Evolutionary conservation across 2,888 invertebrate species (phyloP), one percentile per base, ranked within the genome.

Genomic region (Fabriciana adippe): DNA sequence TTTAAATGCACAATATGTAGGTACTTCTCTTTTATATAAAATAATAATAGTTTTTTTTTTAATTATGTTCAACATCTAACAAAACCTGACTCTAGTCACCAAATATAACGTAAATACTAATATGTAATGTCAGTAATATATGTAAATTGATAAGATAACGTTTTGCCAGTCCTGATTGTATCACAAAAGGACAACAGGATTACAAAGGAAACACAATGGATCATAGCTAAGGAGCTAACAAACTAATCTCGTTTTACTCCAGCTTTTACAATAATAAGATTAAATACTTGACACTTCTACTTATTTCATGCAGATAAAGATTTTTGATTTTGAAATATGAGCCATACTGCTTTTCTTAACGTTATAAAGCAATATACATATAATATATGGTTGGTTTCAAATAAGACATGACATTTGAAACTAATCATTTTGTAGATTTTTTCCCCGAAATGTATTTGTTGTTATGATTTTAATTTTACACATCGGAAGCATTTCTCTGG

Each of bases 181-280:
- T 74, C 67, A 72, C 68, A 69, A 68, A 75, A 73, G 79, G 81
- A 89, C 88, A 90, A 89, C 85, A 73, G 87, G 87, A 90, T 90
- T 87, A 89, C 79, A 73, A 67, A 67, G 67, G 68, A 74, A 79
- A 79, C 76, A 88, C 88, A 89, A 88, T 82, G 76, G 85, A 83
- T 84, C 78, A 81, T 76, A 79, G 78, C 77, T 74, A 76, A 75
- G 81, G 79, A 73, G 75, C 75, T 81, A 82, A 80, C 77, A 81
- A 61, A 74, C 72, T 87, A 86, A 89, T 89, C 87, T 89, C 83
- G 71, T 87, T 87, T 88, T 84, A 85, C 82, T 80, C 75, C 67
- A 82, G 75, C 78, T 78, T 76, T 76, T 78, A 70, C 66, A 70
- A 70, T 61, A 89, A 91, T 78, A 83, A 85, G 90, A 90, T 91